These are phyloP conservation scores for Allolobophora icterica DNA, from an alignment of 2,888 invertebrate species.

Conservation along the genomic window DNA sequence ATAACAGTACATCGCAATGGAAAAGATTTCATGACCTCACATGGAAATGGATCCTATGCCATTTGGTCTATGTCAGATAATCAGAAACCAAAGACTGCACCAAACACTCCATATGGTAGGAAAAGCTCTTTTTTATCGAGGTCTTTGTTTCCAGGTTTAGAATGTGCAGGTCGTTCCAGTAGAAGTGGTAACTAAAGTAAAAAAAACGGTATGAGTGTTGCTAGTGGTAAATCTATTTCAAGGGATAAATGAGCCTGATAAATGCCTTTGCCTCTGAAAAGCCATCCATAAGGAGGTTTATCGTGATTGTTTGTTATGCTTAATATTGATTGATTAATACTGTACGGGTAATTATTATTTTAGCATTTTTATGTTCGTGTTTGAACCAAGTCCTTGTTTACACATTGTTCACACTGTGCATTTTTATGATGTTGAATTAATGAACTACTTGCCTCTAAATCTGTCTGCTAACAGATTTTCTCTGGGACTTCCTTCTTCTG, in stretches of 20 bases:
- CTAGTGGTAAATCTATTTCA: neutral
- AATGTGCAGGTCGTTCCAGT: neutral
- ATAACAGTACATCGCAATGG: slow-evolving; percentile 81
- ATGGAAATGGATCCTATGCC: slow-evolving; percentile 93
- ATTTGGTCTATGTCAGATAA: slow-evolving; percentile 67
- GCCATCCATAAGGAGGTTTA: no score
- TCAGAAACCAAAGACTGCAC: slow-evolving; percentile 71
- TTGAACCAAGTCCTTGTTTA: no score
- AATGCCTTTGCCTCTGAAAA: neutral
- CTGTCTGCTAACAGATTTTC: no score
- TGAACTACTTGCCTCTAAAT: neutral
- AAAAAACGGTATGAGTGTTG: no score
- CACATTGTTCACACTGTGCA: no score
- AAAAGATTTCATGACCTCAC: slow-evolving; percentile 82
- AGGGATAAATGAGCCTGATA: neutral
- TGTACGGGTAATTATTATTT: no score
- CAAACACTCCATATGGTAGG: slow-evolving; percentile 77
- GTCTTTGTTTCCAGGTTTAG: neutral
- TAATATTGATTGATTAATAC: no score
- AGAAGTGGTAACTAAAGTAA: neutral
- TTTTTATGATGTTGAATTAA: no score
- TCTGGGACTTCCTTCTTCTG: neutral
- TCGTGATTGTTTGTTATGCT: no score
- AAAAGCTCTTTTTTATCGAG: neutral
- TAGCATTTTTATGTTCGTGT: no score